Evolutionary conservation across 1,140 invertebrate genomes (phyloP).

Genomic region (Myzus persicae): DNA sequence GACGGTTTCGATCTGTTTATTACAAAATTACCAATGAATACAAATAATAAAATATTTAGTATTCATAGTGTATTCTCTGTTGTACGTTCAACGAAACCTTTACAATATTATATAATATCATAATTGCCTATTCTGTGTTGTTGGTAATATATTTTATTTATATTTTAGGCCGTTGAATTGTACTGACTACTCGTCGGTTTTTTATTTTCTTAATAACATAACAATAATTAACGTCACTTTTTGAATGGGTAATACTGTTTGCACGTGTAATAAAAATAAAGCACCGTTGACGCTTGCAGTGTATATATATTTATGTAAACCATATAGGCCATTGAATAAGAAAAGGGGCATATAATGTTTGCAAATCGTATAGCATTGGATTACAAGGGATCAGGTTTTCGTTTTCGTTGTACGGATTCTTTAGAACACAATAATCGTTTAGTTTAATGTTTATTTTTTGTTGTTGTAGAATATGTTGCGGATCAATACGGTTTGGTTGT

Average conservation of each 20-base stretch:
- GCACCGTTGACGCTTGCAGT: background rate
- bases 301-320: conserved; percentile 44
- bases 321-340: background rate
- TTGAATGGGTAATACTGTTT: background rate
- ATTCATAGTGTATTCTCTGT: no score
- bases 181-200: background rate
- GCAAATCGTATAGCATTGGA: conserved; percentile 28
- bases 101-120: no score
- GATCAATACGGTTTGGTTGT: conserved; percentile 15
- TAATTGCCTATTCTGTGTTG: no score
- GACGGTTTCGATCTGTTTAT: no score
- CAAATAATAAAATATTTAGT: no score
- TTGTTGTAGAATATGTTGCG: background rate
- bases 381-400: conserved; percentile 54
- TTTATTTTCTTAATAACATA: background rate
- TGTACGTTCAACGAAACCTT: no score
- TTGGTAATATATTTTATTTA: background rate
- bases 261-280: background rate
- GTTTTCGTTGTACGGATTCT: conserved; percentile 15
- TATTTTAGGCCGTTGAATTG: background rate
- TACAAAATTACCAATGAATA: no score
- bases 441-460: conserved; percentile 29
- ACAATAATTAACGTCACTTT: background rate
- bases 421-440: conserved; percentile 49
- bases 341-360: conserved; percentile 7